phyloP scores from a whole-genome alignment of 2,797 vertebrate genomes.

The Sebastes taczanowskii region DNA sequence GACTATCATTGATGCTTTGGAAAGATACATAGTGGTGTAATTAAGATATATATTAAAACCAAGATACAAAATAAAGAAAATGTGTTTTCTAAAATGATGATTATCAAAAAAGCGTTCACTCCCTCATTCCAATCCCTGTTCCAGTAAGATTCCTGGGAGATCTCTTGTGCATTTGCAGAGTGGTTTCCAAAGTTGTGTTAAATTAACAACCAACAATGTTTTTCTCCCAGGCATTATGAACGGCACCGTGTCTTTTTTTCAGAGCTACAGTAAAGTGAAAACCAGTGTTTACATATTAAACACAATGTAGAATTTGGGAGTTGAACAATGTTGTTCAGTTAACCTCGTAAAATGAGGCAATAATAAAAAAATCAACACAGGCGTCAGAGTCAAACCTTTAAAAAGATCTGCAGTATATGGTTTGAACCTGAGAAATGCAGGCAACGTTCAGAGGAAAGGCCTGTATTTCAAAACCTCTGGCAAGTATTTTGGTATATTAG shows the following conservation, averaged over 20 bases:
- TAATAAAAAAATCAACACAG: slow-evolving; percentile 55
- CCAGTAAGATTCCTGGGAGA: slow-evolving; percentile 9
- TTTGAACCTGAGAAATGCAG: slow-evolving; percentile 67
- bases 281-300: slow-evolving; percentile 32
- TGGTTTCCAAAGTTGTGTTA: slow-evolving; percentile 24
- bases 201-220: slow-evolving; percentile 18
- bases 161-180: slow-evolving; percentile 41
- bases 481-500: slow-evolving; percentile 47
- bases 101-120: slow-evolving; percentile 52
- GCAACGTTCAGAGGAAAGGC: slow-evolving; percentile 46
- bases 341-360: slow-evolving; percentile 77
- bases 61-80: slow-evolving; percentile 41
- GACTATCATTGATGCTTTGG: slow-evolving; percentile 68
- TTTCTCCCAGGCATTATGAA: slow-evolving; percentile 1
- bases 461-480: slow-evolving; percentile 60
- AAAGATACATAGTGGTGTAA: slow-evolving; percentile 51
- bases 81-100: slow-evolving; percentile 18
- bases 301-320: slow-evolving; percentile 27
- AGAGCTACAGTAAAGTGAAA: slow-evolving; percentile 36
- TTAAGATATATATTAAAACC: slow-evolving; percentile 17
- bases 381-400: slow-evolving; percentile 42
- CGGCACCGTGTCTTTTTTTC: slow-evolving; percentile 17
- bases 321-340: slow-evolving; percentile 42
- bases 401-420: slow-evolving; percentile 46
- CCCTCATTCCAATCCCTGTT: slow-evolving; percentile 48